Percentiles rank a stretch among this genome's conserved stretches.
Evolutionary conservation across 2,888 invertebrate species (phyloP).

Genomic region (Pelosia muscerda): DNA sequence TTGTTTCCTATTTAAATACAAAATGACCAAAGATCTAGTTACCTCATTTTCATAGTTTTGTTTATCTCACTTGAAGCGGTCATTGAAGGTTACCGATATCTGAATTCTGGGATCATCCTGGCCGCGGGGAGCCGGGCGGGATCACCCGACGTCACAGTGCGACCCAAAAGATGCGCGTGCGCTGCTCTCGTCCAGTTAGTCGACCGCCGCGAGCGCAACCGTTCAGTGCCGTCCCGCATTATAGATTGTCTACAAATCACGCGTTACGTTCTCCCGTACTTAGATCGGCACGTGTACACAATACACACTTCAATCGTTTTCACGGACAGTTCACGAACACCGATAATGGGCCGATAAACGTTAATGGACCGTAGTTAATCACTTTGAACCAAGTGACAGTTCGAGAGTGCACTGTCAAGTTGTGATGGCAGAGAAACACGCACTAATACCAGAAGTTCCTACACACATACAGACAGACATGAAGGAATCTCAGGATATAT

Average conservation of each 20-base stretch:
- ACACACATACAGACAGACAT: constrained; percentile 74
- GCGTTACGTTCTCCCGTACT: constrained; percentile 57
- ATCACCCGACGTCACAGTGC: constrained; percentile 7
- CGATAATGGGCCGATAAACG: constrained; percentile 75
- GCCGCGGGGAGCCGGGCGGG: constrained; percentile 29
- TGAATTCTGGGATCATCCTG: constrained; percentile 45
- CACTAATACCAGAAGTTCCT: constrained; percentile 71
- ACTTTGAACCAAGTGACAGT: constrained; percentile 54
- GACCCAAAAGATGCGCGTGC: constrained; percentile 48
- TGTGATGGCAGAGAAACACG: constrained; percentile 80
- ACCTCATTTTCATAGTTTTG: constrained; percentile 48
- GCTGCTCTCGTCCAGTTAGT: constrained; percentile 45
- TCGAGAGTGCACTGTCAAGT: constrained; percentile 69
- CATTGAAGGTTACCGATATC: constrained; percentile 47
- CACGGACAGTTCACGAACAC: constrained; percentile 55
- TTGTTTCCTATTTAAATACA: not conserved
- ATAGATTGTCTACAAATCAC: constrained; percentile 62
- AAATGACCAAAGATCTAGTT: constrained; percentile 36
- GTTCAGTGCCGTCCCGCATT: constrained; percentile 57
- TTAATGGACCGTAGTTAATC: constrained; percentile 58
- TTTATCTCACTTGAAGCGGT: constrained; percentile 46
- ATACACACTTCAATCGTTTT: constrained; percentile 53
- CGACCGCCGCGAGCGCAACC: constrained; percentile 45
- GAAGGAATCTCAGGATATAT: constrained; percentile 76
- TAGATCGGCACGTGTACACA: constrained; percentile 59